Conservation (phyloP, 2,113 vertebrate species). For the Dryoscopus gambensis region DNA sequence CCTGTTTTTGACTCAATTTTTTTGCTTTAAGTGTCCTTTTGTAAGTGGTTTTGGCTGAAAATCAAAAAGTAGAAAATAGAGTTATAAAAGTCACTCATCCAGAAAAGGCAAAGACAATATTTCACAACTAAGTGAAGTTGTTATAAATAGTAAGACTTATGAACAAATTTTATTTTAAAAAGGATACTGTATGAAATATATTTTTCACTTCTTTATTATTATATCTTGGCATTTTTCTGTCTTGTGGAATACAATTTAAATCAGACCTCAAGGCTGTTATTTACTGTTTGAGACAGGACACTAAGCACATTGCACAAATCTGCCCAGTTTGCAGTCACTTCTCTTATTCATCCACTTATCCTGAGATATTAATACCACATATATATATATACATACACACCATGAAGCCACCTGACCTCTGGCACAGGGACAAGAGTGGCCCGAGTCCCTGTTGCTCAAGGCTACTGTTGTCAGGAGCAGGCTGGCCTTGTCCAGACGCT, state of each 20-base stretch:
- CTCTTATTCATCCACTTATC: not conserved
- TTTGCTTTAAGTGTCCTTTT: not conserved
- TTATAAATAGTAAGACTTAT: not conserved
- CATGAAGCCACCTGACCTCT: not conserved
- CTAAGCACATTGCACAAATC: not conserved
- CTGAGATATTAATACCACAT: not conserved
- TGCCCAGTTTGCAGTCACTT: not conserved
- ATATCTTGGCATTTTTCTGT: not conserved
- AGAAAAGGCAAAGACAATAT: not conserved
- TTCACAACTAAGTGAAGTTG: not conserved
- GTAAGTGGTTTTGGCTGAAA: not conserved
- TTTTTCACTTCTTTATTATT: not conserved
- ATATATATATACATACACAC: too few relatives aligned
- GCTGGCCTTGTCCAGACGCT: not conserved
- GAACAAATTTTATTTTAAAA: not conserved
- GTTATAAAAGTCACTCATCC: not conserved
- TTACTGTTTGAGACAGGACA: not conserved
- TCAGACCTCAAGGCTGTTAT: not conserved
- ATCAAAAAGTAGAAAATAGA: not conserved
- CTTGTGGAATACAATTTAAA: not conserved
- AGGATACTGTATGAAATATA: not conserved
- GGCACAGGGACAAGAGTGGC: not conserved
- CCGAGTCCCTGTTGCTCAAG: not conserved
- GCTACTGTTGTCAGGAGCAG: not conserved
- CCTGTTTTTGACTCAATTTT: not conserved